phyloP scores from a whole-genome alignment of 2,888 invertebrate genomes.

The Xylota sylvarum region DNA sequence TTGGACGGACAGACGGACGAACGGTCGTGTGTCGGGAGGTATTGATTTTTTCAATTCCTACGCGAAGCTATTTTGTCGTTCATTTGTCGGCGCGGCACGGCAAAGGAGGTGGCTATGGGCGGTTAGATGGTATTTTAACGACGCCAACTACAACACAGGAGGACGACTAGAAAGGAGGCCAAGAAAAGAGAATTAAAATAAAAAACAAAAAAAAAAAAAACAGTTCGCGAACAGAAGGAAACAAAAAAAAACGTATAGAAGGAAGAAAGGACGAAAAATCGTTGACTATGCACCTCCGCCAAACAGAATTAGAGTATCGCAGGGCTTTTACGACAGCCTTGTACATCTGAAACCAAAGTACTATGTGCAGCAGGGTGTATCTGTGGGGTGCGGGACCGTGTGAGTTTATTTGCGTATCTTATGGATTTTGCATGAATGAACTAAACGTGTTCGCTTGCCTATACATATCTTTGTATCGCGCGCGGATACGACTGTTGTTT shows the following conservation, averaged over 20 bases:
- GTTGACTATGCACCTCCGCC: slow-evolving; percentile 52
- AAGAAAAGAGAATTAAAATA: slow-evolving; percentile 30
- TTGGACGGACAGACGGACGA: slow-evolving; percentile 50
- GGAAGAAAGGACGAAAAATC: slow-evolving; percentile 26
- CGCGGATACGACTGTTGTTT: slow-evolving; percentile 12
- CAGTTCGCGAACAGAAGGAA: slow-evolving; percentile 36
- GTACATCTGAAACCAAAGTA: slow-evolving; percentile 2
- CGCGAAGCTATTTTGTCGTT: slow-evolving; percentile 45
- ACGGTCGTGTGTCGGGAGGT: slow-evolving; percentile 51
- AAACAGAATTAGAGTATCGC: slow-evolving; percentile 40
- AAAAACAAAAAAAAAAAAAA: slow-evolving; percentile 50
- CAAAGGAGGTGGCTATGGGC: neutral
- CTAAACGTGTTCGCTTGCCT: slow-evolving; percentile 52
- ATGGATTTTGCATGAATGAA: slow-evolving; percentile 75
- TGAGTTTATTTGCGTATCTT: slow-evolving; percentile 56
- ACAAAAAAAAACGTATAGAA: neutral
- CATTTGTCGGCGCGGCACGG: neutral
- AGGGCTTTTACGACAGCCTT: slow-evolving; percentile 31
- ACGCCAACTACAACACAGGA: slow-evolving; percentile 52
- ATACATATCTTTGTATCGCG: neutral
- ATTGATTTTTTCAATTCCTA: slow-evolving; percentile 62
- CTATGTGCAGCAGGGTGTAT: slow-evolving; percentile 8
- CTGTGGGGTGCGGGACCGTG: neutral
- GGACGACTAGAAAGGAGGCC: slow-evolving; percentile 25
- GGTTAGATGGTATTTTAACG: slow-evolving; percentile 60